Percentiles rank a stretch among this genome's conserved stretches.
Evolutionary conservation across 1,140 invertebrate genomes (phyloP).

Genomic region (Orchesella cincta): DNA sequence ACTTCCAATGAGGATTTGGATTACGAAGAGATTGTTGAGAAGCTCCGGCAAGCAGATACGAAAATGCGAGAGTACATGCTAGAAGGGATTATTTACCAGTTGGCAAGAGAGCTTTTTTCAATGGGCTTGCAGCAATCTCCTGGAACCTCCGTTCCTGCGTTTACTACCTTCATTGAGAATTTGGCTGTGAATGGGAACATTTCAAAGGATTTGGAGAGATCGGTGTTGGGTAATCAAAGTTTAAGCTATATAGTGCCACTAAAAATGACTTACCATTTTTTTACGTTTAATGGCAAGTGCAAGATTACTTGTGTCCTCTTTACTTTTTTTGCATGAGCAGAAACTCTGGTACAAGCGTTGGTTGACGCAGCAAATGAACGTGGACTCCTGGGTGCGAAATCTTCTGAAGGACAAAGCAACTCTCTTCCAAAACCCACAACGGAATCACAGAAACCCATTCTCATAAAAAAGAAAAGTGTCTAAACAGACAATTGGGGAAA

Average conservation of each 20-base stretch:
- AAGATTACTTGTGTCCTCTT: neutral
- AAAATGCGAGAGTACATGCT: constrained; percentile 71
- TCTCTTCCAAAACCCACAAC: neutral
- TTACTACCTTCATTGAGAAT: constrained; percentile 70
- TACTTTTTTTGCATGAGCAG: constrained; percentile 54
- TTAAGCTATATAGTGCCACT: neutral
- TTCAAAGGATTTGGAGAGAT: constrained; percentile 69
- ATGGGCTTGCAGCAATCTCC: constrained; percentile 28
- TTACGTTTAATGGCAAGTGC: neutral
- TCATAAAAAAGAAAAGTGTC: constrained; percentile 13
- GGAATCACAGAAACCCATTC: neutral
- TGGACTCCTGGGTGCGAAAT: constrained; percentile 55
- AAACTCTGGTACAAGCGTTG: constrained; percentile 69
- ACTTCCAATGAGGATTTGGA: constrained; percentile 56
- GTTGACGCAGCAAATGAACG: constrained; percentile 70
- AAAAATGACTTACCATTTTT: neutral
- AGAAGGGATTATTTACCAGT: constrained; percentile 73
- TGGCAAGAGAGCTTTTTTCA: constrained; percentile 74
- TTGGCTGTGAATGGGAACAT: constrained; percentile 70
- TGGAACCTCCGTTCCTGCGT: constrained; percentile 64
- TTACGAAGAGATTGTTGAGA: constrained; percentile 62
- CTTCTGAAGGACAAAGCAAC: neutral
- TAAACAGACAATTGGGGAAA: no score
- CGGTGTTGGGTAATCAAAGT: constrained; percentile 65
- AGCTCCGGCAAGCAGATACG: constrained; percentile 65